Evolutionary conservation across 2,113 vertebrate genomes (phyloP).

Genomic region (Psittacara wagleri): DNA sequence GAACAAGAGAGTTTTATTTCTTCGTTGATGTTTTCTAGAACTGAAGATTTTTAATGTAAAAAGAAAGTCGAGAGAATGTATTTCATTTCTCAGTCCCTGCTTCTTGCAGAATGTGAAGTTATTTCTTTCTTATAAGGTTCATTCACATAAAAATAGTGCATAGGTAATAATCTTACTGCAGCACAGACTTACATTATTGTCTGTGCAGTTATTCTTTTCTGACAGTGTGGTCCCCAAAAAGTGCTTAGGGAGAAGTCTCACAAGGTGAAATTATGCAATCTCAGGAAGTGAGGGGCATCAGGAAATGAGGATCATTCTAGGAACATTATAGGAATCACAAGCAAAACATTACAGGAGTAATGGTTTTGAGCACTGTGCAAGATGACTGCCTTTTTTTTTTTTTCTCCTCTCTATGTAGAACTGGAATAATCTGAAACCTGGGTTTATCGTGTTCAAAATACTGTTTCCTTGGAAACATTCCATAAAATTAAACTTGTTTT

Average conservation of each 20-base stretch:
- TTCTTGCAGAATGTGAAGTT: not conserved
- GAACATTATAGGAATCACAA: not conserved
- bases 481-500: constrained; percentile 49
- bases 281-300: not conserved
- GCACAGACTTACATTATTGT: not conserved
- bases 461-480: constrained; percentile 55
- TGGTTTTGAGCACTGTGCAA: not conserved
- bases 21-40: not conserved
- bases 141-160: not conserved
- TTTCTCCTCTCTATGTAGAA: not conserved
- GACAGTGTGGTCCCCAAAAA: not conserved
- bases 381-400: not conserved
- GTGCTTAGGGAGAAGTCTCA: not conserved
- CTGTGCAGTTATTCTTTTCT: not conserved
- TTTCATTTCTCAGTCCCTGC: not conserved
- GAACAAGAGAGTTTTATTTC: not conserved
- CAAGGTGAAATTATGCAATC: not conserved
- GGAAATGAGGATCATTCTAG: not conserved
- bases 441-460: constrained; percentile 26
- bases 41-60: not conserved
- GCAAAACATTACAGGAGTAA: not conserved
- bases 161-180: not conserved
- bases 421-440: not conserved
- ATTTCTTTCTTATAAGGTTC: not conserved
- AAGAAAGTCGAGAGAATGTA: not conserved